These are phyloP conservation scores for Chionomys nivalis DNA, from an alignment of 2,113 vertebrate genomes.

Conservation along the genomic window DNA sequence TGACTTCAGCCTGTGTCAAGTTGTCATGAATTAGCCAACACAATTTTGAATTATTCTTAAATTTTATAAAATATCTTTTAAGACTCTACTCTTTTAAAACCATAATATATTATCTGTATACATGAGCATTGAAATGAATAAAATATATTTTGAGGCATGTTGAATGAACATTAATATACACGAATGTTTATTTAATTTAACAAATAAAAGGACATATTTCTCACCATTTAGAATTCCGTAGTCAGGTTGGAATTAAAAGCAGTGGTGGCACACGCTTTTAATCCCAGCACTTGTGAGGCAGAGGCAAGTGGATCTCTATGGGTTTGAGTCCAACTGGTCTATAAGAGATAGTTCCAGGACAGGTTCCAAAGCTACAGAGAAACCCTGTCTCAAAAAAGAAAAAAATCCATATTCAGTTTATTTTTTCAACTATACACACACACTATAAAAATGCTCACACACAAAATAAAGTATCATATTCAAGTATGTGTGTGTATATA, in stretches of 20 bases:
- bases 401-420: not conserved
- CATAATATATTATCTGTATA: not conserved
- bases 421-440: not conserved
- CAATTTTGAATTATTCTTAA: not conserved
- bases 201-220: not conserved
- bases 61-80: not conserved
- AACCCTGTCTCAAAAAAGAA: no score
- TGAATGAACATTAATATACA: not conserved
- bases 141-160: not conserved
- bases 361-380: no score
- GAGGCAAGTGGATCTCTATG: no score
- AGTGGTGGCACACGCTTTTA: no score
- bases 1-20: not conserved
- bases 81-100: not conserved
- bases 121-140: not conserved
- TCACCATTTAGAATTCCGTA: not conserved
- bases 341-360: no score
- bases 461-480: not conserved
- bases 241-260: not conserved
- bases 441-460: not conserved
- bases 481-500: not conserved
- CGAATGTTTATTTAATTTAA: not conserved
- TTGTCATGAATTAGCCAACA: not conserved
- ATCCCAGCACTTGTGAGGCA: no score
- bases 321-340: no score